phyloP scores from a whole-genome alignment of 2,888 invertebrate species.

The Amphipoea lucens region DNA sequence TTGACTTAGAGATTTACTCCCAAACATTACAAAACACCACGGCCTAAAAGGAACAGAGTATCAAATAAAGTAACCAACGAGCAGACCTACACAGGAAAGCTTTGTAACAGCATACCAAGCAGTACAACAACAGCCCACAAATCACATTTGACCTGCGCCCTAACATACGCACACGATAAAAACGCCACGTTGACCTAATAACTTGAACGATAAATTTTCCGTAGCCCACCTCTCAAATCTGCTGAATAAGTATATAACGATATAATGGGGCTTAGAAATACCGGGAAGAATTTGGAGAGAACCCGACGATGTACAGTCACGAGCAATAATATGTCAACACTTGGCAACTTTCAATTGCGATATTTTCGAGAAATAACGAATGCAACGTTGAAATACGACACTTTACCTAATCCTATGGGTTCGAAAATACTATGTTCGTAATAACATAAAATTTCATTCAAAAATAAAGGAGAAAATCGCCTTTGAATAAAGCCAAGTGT shows the following conservation, averaged over 20 bases:
- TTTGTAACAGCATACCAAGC: slow-evolving; percentile 24
- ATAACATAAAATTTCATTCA: too few species aligned
- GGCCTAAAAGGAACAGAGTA: background rate
- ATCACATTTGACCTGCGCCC: slow-evolving; percentile 52
- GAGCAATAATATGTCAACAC: too few species aligned
- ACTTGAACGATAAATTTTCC: slow-evolving; percentile 66
- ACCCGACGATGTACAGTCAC: background rate
- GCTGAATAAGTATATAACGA: slow-evolving; percentile 68
- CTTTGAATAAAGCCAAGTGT: too few species aligned
- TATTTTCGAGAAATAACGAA: too few species aligned
- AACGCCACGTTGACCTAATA: slow-evolving; percentile 64
- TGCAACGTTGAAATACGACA: too few species aligned
- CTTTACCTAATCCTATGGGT: too few species aligned
- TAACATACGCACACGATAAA: slow-evolving; percentile 38
- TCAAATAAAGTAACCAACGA: slow-evolving; percentile 27
- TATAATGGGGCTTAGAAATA: slow-evolving; percentile 22
- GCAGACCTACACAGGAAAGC: background rate
- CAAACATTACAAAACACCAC: background rate
- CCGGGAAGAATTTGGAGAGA: background rate
- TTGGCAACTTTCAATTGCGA: too few species aligned
- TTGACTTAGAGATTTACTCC: background rate
- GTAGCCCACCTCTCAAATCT: slow-evolving; percentile 67
- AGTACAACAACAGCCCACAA: slow-evolving; percentile 41
- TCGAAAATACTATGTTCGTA: too few species aligned
- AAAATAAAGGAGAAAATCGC: too few species aligned